Base-by-base conservation (phyloP, 2,113 vertebrate species). In the Girardinichthys multiradiatus region DNA sequence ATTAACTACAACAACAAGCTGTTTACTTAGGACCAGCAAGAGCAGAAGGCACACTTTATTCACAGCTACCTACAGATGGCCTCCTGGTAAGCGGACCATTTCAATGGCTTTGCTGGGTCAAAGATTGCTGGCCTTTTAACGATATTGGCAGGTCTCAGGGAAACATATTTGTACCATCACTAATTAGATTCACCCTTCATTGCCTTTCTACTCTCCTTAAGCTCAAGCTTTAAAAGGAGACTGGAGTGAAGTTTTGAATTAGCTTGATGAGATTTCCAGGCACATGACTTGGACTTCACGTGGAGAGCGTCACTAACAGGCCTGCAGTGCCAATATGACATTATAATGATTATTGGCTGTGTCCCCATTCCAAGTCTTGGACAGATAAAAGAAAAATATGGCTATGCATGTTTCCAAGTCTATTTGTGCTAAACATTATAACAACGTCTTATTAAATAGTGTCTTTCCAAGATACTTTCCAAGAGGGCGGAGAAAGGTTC, bases 221-320 rank as follows among this genome's bases (percentile, higher is more conserved):
- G 79, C 82, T 74, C n/a, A 10, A 83, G 88, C 76, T 90, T 91
- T 90, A 78, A 81, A n/a, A 77, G 86, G 70, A 58, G 77, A 82
- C 77, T 73, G 10, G 75, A 70, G 70, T 48, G 87, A 91, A 92
- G 87, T 88, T 84, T 82, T 74, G 83, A 91, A 92, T 92, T 90
- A 90, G 88, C 89, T 86, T 90, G 90, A 92, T 82, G 66, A 76
- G 82, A 62, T 77, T 84, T 76, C 27, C 74, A 59, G 65, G 68
- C 85, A 89, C 86, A 79, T 79, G 87, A 82, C 75, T 77, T 59
- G 27, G 57, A 70, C 15, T 84, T 90, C 89, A 91, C 86, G 74
- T 90, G 87, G 76, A 77, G 76, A 79, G 77, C 82, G 79, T 77
- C 85, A 61, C 72, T 57, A 35, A 51, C 80, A 65, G 61, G 24